A percentile compares a stretch with the other conserved stretches of the same genome.
Evolutionary conservation across 2,888 invertebrate species (phyloP).

Genomic region (Stratiomys singularior): DNA sequence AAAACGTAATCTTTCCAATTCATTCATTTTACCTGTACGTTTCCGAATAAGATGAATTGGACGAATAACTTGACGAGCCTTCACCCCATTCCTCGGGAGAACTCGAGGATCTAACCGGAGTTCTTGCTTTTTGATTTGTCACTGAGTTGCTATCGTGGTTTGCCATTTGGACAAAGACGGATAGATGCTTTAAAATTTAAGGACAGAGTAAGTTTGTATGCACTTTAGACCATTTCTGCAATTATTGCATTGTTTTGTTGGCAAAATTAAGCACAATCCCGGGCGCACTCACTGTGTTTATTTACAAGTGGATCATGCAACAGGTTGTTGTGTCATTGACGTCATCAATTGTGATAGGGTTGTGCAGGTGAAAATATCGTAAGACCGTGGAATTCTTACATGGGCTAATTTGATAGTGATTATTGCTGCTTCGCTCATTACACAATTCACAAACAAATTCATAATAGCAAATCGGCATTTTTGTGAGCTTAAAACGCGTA

Average conservation of each 20-base stretch:
- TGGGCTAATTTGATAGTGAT: too few species aligned
- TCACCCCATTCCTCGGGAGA: slow-evolving; percentile 49
- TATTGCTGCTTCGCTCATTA: too few species aligned
- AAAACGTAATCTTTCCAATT: too few species aligned
- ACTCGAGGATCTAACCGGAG: slow-evolving; percentile 36
- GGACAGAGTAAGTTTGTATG: background rate
- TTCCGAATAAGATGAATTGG: slow-evolving; percentile 46
- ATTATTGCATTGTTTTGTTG: background rate
- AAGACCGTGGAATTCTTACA: background rate
- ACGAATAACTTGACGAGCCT: slow-evolving; percentile 47
- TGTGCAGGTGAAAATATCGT: background rate
- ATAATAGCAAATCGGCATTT: too few species aligned
- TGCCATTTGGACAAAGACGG: slow-evolving; percentile 31
- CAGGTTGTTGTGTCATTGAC: background rate
- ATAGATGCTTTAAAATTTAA: background rate
- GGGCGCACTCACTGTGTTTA: slow-evolving; percentile 2
- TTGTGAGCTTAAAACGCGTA: too few species aligned
- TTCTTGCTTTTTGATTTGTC: slow-evolving; percentile 28
- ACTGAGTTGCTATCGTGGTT: slow-evolving; percentile 40
- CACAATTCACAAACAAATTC: too few species aligned
- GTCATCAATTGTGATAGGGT: background rate
- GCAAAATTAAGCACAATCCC: background rate
- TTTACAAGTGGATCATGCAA: slow-evolving; percentile 5
- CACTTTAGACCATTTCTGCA: background rate
- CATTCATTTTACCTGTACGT: slow-evolving; percentile 43